phyloP scores from a whole-genome alignment of 2,797 vertebrate genomes.

The Gymnoscopelus microlampas region DNA sequence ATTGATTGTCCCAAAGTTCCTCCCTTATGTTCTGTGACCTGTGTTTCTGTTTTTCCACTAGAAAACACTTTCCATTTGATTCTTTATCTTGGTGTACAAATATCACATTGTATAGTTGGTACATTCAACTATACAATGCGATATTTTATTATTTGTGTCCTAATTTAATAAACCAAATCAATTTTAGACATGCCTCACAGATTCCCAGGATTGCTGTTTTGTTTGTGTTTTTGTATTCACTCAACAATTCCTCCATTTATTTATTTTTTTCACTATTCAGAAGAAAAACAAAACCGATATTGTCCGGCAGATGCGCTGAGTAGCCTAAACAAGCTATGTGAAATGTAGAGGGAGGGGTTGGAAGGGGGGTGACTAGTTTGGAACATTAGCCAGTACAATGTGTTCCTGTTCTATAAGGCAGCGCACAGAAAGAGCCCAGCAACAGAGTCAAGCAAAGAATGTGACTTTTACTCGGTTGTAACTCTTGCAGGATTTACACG shows the following conservation, averaged over 20 bases:
- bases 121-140: slow-evolving; percentile 4
- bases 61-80: no score
- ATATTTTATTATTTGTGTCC: slow-evolving; percentile 11
- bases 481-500: slow-evolving; percentile 40
- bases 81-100: no score
- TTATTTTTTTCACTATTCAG: not conserved
- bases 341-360: slow-evolving; percentile 60
- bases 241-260: not conserved
- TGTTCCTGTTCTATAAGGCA: slow-evolving; percentile 72
- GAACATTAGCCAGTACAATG: slow-evolving; percentile 70
- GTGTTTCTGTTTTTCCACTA: slow-evolving; percentile 25
- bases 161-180: not conserved
- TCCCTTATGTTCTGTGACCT: slow-evolving; percentile 42
- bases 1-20: slow-evolving; percentile 55
- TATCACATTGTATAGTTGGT: not conserved
- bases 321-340: slow-evolving; percentile 35
- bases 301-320: slow-evolving; percentile 28
- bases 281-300: slow-evolving; percentile 32
- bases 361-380: slow-evolving; percentile 46
- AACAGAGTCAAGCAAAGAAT: slow-evolving; percentile 65
- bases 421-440: slow-evolving; percentile 60
- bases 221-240: not conserved
- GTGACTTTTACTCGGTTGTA: slow-evolving; percentile 64
- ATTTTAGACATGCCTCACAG: slow-evolving; percentile 30
- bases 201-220: slow-evolving; percentile 25